Base-by-base conservation (phyloP, 2,888 invertebrate genomes). In the Euspilapteryx auroguttella region DNA sequence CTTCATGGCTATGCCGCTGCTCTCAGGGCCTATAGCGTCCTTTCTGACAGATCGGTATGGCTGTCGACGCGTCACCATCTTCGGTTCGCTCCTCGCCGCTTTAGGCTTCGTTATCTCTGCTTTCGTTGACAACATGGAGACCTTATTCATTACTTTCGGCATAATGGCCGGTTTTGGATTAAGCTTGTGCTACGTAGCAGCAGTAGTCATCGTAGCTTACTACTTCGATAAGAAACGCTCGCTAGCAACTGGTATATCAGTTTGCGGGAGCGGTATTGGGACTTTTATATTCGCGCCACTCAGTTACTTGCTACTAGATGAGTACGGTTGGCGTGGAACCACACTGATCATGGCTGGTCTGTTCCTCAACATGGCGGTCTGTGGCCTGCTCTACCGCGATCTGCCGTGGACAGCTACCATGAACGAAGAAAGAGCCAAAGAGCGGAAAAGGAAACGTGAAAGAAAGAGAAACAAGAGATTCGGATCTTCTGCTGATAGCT, bases 1-100 rank as follows among this genome's bases (percentile, higher is more conserved):
- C 28, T 93, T 95, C 55, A 89, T 94, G 83, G 89, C 94, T 23
- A 88, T 94, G 81, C 94, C 95, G 5, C 71, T 95, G 33, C 58
- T 92, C 8, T 87, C 89, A 1, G 91, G 92, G 0, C 93, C 93
- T 1, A 81, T 93, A 29, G 91, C 92, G 24, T 88, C 88, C 45
- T 87, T 88, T 44, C 66, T 91, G 22, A 89, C 89, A 5, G 90
- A 91, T 54, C 77, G 88, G 30, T 88, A 88, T 53, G 93, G 92
- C 15, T 93, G 92, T 50, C 79, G 89, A 21, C 79, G 80, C 33
- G 85, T 90, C 34, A 87, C 89, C 15, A 85, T 92, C 35, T 82
- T 82, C 33, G 91, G 92, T 2, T 84, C 89, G 7, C 64, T 91
- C 13, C 51, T 92, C 27, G 86, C 92, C 2, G 82, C 86, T 1